Evolutionary conservation across 2,113 vertebrate species (phyloP).

Genomic region (Hemiscyllium ocellatum): DNA sequence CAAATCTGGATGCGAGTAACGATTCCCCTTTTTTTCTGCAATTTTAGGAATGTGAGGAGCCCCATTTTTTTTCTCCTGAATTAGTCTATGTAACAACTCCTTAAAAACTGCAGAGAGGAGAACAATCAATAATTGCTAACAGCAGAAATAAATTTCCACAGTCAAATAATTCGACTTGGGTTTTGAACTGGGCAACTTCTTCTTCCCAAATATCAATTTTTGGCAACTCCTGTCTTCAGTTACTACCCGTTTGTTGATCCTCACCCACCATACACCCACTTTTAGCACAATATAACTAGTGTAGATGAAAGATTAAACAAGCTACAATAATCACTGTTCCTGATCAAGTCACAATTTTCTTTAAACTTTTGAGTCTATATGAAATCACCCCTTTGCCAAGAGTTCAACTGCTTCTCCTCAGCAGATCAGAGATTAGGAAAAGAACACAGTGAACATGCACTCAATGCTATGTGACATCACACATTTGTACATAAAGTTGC

Average conservation of each 20-base stretch:
- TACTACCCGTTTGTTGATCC: not conserved
- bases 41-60: conserved; percentile 89
- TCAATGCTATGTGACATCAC: not conserved
- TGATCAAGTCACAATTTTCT: not conserved
- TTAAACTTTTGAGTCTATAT: not conserved
- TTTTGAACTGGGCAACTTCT: no score
- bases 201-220: not conserved
- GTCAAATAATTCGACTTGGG: not conserved
- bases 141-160: not conserved
- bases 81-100: conserved; percentile 81
- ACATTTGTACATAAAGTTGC: not conserved
- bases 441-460: not conserved
- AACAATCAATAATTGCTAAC: not conserved
- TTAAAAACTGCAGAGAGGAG: conserved; percentile 72
- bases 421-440: not conserved
- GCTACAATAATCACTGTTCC: not conserved
- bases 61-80: conserved; percentile 80
- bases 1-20: conserved; percentile 91
- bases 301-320: not conserved
- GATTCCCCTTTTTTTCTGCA: conserved; percentile 89
- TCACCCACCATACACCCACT: not conserved
- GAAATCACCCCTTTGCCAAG: not conserved
- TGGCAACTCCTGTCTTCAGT: not conserved
- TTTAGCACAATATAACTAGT: not conserved
- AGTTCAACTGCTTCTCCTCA: not conserved